Evolutionary conservation across 2,113 vertebrate species (phyloP), one percentile per base, ranked within the genome.

Genomic region (Microtus richardsoni): DNA sequence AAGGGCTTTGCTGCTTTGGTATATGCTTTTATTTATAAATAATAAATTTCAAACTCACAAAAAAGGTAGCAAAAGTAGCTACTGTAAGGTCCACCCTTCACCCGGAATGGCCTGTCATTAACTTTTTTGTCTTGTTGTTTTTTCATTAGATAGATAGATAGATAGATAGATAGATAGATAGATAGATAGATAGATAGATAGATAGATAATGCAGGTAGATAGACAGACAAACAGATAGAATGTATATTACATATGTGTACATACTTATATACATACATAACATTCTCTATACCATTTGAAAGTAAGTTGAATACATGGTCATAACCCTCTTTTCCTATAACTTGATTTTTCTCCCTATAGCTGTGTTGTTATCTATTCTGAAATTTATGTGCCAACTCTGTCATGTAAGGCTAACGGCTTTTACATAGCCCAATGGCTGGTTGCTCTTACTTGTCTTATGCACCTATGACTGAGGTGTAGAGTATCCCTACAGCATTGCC

Each of bases 11-110:
- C 39, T 26, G 13, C 62, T 79, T 87, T 68, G 10, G 28, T 66
- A 54, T 90, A 80, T 21, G 26, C 12, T 74, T 74, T 71, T 91
- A 79, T 52, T 91, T 89, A 41, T 80, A 88, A 96, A 91, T 91
- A 88, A 60, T 58, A 58, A 58, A 19, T 60, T 84, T 91, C 75
- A 88, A 78, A 84, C 94, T 85, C 79, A 66, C 24, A 64, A 54
- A 80, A 68, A 94, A 64, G 4, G 7, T 49, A 71, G 19, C 13
- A 66, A 71, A 10, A 86, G 47, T 80, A 64, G 36, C 28, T 64
- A 78, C 21, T n/a, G 24, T 30, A 86, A 83, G n/a, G n/a, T 85
- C 74, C 33, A 60, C 44, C 8, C 49, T 91, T 74, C 64, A 86
- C 39, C 49, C 47, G 39, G 39, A n/a, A 75, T n/a, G 16, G 68